Evolutionary conservation across 2,113 vertebrate genomes (phyloP).

Genomic region (Trochalopteron elliotii): DNA sequence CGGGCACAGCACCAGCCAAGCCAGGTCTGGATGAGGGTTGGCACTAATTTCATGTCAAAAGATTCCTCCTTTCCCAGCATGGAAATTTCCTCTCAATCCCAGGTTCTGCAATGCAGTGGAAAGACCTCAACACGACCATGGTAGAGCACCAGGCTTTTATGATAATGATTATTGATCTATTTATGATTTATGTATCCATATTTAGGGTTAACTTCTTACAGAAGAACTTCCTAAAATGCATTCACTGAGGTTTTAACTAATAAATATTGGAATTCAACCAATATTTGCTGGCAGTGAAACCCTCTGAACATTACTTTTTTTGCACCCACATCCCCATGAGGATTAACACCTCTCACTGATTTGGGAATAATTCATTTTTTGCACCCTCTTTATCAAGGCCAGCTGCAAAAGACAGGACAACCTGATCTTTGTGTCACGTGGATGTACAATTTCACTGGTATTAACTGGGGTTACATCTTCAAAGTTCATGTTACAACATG

Average conservation of each 20-base stretch:
- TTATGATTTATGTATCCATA: neutral
- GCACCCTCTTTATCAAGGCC: neutral
- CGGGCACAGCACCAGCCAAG: neutral
- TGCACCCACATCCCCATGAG: fast-evolving
- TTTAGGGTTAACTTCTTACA: neutral
- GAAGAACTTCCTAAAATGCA: neutral
- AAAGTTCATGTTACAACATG: neutral
- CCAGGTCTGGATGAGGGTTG: neutral
- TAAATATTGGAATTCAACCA: neutral
- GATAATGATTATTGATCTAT: neutral
- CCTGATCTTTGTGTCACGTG: neutral
- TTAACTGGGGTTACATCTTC: neutral
- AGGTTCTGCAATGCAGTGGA: neutral
- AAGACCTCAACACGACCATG: neutral
- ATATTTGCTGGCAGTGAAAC: neutral
- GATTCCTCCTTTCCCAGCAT: neutral
- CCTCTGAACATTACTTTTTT: neutral
- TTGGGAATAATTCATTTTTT: neutral
- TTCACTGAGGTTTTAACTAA: neutral
- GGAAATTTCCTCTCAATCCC: neutral
- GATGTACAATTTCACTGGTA: neutral
- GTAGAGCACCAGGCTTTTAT: neutral
- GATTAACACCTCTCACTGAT: neutral
- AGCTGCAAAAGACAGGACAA: neutral
- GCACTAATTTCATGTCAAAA: neutral